Percentiles rank a stretch among this genome's conserved stretches.
phyloP scores from a whole-genome alignment of 2,888 invertebrate genomes.

The Tanypteryx hageni region DNA sequence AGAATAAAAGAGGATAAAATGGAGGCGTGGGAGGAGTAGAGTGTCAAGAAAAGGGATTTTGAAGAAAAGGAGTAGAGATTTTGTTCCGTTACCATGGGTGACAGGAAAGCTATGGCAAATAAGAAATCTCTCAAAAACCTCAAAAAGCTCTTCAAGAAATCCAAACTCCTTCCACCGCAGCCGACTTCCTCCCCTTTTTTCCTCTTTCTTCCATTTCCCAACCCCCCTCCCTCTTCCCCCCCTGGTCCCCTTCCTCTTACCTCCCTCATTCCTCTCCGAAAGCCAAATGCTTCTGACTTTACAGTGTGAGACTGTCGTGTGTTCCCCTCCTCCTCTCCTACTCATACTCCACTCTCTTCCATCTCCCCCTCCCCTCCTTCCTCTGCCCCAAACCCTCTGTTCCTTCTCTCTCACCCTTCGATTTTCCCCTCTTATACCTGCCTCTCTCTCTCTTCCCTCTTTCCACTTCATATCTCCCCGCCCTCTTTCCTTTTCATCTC shows the following conservation, averaged over 20 bases:
- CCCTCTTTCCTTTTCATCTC: neutral
- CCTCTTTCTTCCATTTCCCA: neutral
- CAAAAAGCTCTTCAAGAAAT: slow-evolving; percentile 57
- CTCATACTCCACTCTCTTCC: neutral
- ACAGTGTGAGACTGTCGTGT: neutral
- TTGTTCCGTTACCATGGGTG: slow-evolving; percentile 62
- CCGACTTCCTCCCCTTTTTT: neutral
- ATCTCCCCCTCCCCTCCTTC: neutral
- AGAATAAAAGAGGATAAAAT: neutral
- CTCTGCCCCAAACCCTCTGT: neutral
- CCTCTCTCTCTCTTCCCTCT: neutral
- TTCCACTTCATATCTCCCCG: neutral
- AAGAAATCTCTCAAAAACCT: slow-evolving; percentile 54
- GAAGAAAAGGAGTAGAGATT: slow-evolving; percentile 50
- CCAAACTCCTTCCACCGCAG: slow-evolving; percentile 51
- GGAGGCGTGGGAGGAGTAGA: neutral
- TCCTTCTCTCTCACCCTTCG: neutral
- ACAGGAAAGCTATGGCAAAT: slow-evolving; percentile 60
- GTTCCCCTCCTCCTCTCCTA: neutral
- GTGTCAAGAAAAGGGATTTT: neutral
- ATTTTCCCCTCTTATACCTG: neutral
- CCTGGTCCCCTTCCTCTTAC: neutral
- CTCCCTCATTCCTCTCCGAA: neutral
- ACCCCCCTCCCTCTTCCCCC: neutral
- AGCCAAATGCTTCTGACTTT: neutral